Evolutionary conservation across 2,113 vertebrate species (phyloP).

Genomic region (Castor canadensis): DNA sequence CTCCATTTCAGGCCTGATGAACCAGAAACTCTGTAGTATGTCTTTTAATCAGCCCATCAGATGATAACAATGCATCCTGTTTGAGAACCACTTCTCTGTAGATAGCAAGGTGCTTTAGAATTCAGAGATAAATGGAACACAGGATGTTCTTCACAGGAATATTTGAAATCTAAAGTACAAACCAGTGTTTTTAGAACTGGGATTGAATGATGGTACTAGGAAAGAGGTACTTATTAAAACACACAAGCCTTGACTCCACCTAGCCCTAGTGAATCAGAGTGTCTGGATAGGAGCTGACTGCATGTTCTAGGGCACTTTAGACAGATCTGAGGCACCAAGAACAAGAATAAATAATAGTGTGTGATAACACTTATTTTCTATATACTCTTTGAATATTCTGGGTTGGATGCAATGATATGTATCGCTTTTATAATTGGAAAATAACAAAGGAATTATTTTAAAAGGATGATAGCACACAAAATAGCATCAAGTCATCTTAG

Average conservation of each 20-base stretch:
- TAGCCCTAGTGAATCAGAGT: not conserved
- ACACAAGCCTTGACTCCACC: not conserved
- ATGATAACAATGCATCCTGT: not conserved
- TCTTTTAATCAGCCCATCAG: not conserved
- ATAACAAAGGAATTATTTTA: not conserved
- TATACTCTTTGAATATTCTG: not conserved
- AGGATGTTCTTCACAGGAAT: not conserved
- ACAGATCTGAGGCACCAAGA: not conserved
- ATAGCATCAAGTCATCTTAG: not conserved
- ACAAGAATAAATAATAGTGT: not conserved
- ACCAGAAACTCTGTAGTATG: not conserved
- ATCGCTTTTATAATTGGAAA: constrained; percentile 36
- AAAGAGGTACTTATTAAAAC: constrained; percentile 33
- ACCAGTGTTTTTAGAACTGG: constrained; percentile 12
- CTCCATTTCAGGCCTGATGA: not conserved
- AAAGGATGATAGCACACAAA: not conserved
- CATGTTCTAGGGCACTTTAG: not conserved
- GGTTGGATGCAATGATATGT: not conserved
- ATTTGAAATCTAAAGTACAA: constrained; percentile 2
- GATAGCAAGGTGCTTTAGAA: not conserved
- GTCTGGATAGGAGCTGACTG: not conserved
- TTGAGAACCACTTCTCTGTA: constrained; percentile 6
- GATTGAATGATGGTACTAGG: not conserved
- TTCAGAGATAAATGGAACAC: not conserved
- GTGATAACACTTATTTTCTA: not conserved